phyloP scores from a whole-genome alignment of 2,888 invertebrate species.

The Lutraria lutraria region DNA sequence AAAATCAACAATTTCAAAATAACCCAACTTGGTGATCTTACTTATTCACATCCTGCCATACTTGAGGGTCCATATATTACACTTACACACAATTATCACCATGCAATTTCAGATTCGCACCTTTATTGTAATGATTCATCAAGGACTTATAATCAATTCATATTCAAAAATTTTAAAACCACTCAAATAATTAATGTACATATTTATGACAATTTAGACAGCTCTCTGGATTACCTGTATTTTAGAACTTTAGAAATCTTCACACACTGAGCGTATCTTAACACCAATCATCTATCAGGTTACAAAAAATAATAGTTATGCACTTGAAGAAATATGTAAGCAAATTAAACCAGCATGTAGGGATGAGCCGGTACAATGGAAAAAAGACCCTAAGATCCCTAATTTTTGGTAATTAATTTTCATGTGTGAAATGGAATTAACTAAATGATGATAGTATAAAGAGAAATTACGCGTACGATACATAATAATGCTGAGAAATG shows the following conservation, averaged over 20 bases:
- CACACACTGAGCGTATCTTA: neutral
- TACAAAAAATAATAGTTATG: neutral
- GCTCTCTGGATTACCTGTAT: neutral
- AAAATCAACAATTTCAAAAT: too few relatives aligned
- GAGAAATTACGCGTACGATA: neutral
- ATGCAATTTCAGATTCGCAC: neutral
- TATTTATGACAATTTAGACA: neutral
- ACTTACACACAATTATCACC: neutral
- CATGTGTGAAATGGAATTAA: slow-evolving; percentile 13
- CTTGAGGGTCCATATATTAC: too few relatives aligned
- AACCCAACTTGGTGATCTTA: too few relatives aligned
- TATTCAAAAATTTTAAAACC: neutral
- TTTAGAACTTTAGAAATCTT: neutral
- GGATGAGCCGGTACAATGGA: slow-evolving; percentile 2
- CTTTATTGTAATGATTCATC: neutral
- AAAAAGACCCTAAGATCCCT: neutral
- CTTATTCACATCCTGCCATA: too few relatives aligned
- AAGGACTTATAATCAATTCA: neutral
- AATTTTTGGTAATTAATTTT: neutral
- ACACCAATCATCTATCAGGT: neutral
- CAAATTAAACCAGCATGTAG: slow-evolving; percentile 10
- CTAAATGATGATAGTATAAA: neutral
- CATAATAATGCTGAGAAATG: neutral
- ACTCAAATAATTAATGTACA: neutral
- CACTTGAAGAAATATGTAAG: neutral